Conservation (phyloP, 2,888 invertebrate species). For the Noctua janthina region DNA sequence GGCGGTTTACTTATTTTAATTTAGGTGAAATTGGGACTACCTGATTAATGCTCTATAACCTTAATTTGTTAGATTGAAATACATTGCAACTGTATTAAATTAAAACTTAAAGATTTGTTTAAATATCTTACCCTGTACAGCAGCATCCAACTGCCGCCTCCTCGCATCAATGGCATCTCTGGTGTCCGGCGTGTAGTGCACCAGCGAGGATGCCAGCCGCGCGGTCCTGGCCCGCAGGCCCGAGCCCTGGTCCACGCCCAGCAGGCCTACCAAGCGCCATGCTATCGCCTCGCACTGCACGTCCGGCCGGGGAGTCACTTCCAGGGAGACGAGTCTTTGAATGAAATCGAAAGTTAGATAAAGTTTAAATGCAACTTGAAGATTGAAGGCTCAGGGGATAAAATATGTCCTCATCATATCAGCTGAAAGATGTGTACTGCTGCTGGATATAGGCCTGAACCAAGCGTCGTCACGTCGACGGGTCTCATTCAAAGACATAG, state of each 20-base stretch:
- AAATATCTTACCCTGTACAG: constrained; percentile 92
- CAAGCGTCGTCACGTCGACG: neutral
- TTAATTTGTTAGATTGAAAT: neutral
- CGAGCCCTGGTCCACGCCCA: constrained; percentile 91
- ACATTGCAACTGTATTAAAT: neutral
- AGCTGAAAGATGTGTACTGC: neutral
- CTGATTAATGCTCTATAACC: neutral
- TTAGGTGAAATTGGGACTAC: neutral
- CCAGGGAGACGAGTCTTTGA: constrained; percentile 83
- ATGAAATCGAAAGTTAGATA: neutral
- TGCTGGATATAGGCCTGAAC: neutral
- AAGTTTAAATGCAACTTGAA: neutral
- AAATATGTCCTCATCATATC: neutral
- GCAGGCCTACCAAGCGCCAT: constrained; percentile 96
- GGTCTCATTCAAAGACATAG: too few species aligned
- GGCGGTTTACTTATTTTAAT: neutral
- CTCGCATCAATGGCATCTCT: constrained; percentile 92
- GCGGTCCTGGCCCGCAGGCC: constrained; percentile 91
- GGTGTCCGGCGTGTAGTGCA: constrained; percentile 92
- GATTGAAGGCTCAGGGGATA: neutral
- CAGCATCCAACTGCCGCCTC: constrained; percentile 94
- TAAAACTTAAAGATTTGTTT: neutral
- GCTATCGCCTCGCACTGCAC: constrained; percentile 95
- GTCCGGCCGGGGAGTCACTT: constrained; percentile 91
- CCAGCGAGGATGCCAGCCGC: constrained; percentile 90